Base-by-base conservation (phyloP, 1,140 invertebrate species). In the Maniola jurtina region DNA sequence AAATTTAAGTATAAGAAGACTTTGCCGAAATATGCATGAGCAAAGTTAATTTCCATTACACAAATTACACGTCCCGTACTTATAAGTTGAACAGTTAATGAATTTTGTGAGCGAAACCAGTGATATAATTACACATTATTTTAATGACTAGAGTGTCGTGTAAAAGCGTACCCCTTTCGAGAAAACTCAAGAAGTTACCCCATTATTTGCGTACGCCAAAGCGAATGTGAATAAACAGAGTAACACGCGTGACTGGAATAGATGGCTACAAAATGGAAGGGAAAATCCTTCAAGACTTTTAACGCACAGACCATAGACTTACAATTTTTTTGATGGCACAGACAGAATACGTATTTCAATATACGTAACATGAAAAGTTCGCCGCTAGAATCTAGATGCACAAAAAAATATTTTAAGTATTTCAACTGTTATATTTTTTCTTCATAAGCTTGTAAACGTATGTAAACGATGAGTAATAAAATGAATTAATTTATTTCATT, bases 161-260 rank as follows among this genome's bases (percentile, higher is more conserved):
- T 58, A 45, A 52, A 68, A 57, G 42, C 66, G 40, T 61, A 34
- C 57, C 15, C 60, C 54, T 63, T 57, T 57, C 42, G 42, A 54
- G 66, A 56, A 48, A 76, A 62, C 66, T 71, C 60, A 74, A 79
- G 71, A 74, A 81, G 77, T 82, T 79, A 71, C 76, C 72, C 76
- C 73, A 83, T 85, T 88, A 88, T 83, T 86, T 84, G 76, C 77
- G 76, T 74, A 75, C 73, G 66, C 73, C 70, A 76, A 73, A 73
- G 72, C 74, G 76, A 80, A 84, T 79, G 79, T 79, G 81, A 80
- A 84, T 86, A 85, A 84, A 85, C 81, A 84, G 73, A 62, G 54
- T 59, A 71, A 72, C 62, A 76, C 71, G 72, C 85, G 85, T 88
- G 85, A 84, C 81, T 75, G 13, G 83, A 83, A 86, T 86, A 72